These are phyloP conservation scores for Caenorhabditis macrosperma DNA, from an alignment of 2,888 invertebrate genomes.

Conservation along the genomic window DNA sequence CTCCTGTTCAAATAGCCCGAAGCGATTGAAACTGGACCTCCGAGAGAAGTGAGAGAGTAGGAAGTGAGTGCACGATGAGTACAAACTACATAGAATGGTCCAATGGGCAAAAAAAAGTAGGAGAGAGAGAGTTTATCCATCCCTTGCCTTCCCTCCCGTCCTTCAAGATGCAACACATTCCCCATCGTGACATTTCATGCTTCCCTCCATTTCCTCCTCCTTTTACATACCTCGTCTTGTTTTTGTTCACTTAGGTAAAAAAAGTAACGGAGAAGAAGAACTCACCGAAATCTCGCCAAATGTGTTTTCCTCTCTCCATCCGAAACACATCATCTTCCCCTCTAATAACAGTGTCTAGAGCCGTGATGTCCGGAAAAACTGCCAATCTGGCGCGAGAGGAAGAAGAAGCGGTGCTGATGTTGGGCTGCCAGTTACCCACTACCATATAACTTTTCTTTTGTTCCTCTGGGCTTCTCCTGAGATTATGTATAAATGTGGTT, in stretches of 20 bases:
- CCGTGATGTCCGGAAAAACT: background rate
- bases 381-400: background rate
- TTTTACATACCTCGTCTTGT: background rate
- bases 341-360: background rate
- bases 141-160: slow-evolving; percentile 7
- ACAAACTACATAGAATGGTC: slow-evolving; percentile 41
- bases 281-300: background rate
- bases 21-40: too few relatives aligned
- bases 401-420: background rate
- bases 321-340: background rate
- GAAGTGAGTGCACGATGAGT: slow-evolving; percentile 16
- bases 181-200: slow-evolving; percentile 41
- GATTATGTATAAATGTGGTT: slow-evolving; percentile 42
- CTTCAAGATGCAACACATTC: slow-evolving; percentile 47
- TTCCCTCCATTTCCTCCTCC: slow-evolving; percentile 9
- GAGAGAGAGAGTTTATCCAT: slow-evolving; percentile 2
- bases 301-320: background rate
- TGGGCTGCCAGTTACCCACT: background rate
- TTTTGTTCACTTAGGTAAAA: background rate
- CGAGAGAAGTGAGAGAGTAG: slow-evolving; percentile 12
- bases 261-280: background rate
- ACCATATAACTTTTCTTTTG: slow-evolving; percentile 51
- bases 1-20: background rate
- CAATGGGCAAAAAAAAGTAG: slow-evolving; percentile 30
- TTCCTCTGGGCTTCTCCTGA: slow-evolving; percentile 4